These are phyloP conservation scores for Brachionus paranguensis DNA, from an alignment of 1,140 invertebrate genomes.

Conservation along the genomic window DNA sequence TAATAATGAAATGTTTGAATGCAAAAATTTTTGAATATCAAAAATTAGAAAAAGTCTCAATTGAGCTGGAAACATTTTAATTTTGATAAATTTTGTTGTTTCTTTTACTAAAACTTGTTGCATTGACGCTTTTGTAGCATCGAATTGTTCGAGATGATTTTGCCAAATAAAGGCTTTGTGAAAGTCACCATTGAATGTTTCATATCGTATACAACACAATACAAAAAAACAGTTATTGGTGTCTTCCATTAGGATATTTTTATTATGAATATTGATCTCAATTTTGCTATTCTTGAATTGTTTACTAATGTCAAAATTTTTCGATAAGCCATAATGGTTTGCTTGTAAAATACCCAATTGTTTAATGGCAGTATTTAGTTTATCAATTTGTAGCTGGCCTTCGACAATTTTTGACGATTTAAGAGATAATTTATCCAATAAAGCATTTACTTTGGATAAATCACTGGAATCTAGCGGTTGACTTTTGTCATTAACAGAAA, in stretches of 20 bases:
- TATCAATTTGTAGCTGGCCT: neutral
- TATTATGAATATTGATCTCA: neutral
- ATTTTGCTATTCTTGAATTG: neutral
- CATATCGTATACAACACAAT: neutral
- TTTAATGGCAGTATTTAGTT: neutral
- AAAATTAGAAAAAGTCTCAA: neutral
- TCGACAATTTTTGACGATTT: neutral
- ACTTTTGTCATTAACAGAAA: neutral
- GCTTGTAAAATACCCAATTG: conserved; percentile 10
- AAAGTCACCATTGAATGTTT: neutral
- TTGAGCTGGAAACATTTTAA: neutral
- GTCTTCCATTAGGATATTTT: neutral
- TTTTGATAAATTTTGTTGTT: neutral
- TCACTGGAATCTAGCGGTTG: neutral
- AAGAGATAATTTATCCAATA: neutral
- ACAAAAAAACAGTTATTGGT: neutral
- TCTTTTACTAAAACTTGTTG: neutral
- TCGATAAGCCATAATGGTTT: neutral
- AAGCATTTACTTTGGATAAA: neutral
- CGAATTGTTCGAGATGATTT: neutral
- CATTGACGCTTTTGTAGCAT: neutral
- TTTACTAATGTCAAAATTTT: neutral
- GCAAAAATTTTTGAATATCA: neutral
- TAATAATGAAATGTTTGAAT: neutral
- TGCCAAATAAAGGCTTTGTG: neutral